phyloP scores from a whole-genome alignment of 2,113 vertebrate genomes.

The Dasypus novemcinctus region DNA sequence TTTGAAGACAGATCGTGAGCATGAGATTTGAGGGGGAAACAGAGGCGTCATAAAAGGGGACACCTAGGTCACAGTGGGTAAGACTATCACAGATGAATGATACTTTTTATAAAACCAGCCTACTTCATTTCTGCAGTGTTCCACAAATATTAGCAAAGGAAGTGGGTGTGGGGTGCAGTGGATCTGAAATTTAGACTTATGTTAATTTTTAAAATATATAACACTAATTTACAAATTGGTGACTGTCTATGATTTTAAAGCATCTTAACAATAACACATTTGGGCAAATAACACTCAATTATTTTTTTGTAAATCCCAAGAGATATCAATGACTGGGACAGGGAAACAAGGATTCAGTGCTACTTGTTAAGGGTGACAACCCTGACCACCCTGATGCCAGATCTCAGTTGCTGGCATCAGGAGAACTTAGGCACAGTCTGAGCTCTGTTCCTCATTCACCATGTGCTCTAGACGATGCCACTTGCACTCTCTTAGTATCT shows the following conservation, averaged over 20 bases:
- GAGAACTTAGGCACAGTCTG: not conserved
- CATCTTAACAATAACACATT: not conserved
- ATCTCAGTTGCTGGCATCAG: not conserved
- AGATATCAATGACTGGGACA: not conserved
- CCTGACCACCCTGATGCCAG: not conserved
- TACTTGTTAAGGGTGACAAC: not conserved
- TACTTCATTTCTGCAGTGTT: not conserved
- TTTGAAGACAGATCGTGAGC: not conserved
- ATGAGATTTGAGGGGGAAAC: not conserved
- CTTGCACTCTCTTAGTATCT: not conserved
- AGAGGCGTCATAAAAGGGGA: not conserved
- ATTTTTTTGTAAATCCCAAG: not conserved
- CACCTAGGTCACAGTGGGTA: not conserved
- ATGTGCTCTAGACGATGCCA: not conserved
- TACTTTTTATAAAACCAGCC: not conserved
- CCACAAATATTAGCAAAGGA: not conserved
- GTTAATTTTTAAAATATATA: not conserved
- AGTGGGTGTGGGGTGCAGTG: too few relatives aligned
- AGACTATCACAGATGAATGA: not conserved
- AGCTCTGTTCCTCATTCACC: not conserved
- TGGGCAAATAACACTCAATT: not conserved
- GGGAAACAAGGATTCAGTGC: not conserved
- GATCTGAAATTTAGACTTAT: not conserved
- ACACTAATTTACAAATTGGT: not conserved
- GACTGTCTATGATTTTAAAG: not conserved